Evolutionary conservation across 2,888 invertebrate genomes (phyloP).

Genomic region (Pachymerium ferrugineum): DNA sequence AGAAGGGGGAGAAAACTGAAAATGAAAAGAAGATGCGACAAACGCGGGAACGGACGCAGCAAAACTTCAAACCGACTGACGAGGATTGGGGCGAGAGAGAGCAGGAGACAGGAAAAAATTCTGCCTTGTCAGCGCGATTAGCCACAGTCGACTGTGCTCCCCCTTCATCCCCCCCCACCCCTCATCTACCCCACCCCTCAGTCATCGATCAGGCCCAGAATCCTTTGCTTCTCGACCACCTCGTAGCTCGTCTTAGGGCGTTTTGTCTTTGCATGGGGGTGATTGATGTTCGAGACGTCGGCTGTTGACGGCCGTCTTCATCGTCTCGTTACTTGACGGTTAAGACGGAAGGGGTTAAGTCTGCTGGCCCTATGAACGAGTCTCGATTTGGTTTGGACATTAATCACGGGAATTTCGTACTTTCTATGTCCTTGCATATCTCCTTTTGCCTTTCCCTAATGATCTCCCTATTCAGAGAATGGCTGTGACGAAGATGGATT

Average conservation of each 20-base stretch:
- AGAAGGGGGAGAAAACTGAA: not conserved
- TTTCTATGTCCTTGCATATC: slow-evolving; percentile 29
- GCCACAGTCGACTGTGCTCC: slow-evolving; percentile 33
- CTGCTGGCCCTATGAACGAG: not conserved
- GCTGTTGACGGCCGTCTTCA: slow-evolving; percentile 9
- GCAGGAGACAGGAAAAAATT: slow-evolving; percentile 33
- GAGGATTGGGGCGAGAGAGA: slow-evolving; percentile 1
- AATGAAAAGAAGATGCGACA: not conserved
- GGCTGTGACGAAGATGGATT: slow-evolving; percentile 32
- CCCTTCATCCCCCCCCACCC: not conserved
- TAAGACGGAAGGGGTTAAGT: slow-evolving; percentile 25
- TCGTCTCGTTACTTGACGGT: slow-evolving; percentile 5
- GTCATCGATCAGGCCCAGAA: slow-evolving; percentile 10
- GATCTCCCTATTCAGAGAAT: slow-evolving; percentile 33
- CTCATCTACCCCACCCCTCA: not conserved
- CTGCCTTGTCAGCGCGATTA: slow-evolving; percentile 33
- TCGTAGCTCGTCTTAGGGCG: slow-evolving; percentile 6
- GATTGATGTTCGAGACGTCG: slow-evolving; percentile 20
- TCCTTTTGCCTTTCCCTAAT: slow-evolving; percentile 32
- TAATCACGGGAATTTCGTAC: slow-evolving; percentile 29
- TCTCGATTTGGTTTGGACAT: slow-evolving; percentile 29
- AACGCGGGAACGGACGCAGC: not conserved
- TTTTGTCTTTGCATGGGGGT: slow-evolving; percentile 4
- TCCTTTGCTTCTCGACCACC: slow-evolving; percentile 9
- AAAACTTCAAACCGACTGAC: not conserved